Conservation (phyloP, 1,140 invertebrate species). For the Drosophila saltans region DNA sequence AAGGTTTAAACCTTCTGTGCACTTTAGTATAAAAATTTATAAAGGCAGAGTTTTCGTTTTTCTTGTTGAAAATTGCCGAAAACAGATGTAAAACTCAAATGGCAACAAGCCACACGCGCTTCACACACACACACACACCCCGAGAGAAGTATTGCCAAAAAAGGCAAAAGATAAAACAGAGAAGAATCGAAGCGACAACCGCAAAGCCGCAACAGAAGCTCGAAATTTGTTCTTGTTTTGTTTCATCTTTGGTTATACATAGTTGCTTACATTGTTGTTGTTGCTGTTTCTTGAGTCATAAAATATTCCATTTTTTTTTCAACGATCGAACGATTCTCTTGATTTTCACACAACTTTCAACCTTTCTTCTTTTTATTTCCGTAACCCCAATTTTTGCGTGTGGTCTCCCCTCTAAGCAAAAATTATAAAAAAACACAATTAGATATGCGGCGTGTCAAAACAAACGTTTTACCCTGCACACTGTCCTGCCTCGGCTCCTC, state of each 20-base stretch:
- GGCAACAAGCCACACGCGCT: slow-evolving; percentile 79
- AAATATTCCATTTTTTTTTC: slow-evolving; percentile 78
- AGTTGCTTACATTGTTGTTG: slow-evolving; percentile 59
- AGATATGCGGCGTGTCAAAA: slow-evolving; percentile 77
- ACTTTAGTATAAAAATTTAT: slow-evolving; percentile 21
- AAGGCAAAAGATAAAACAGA: slow-evolving; percentile 54
- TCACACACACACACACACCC: slow-evolving; percentile 28
- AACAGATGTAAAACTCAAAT: slow-evolving; percentile 81
- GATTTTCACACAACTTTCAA: slow-evolving; percentile 73
- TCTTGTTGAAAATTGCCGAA: slow-evolving; percentile 69
- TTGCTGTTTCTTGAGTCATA: slow-evolving; percentile 72
- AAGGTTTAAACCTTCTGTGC: slow-evolving; percentile 14
- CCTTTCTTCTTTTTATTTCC: slow-evolving; percentile 9
- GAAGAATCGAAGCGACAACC: slow-evolving; percentile 48
- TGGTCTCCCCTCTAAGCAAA: slow-evolving; percentile 46
- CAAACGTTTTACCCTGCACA: slow-evolving; percentile 50
- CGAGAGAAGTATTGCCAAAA: slow-evolving; percentile 56
- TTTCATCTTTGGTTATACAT: slow-evolving; percentile 58
- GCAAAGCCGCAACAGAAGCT: slow-evolving; percentile 79
- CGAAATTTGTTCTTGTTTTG: slow-evolving; percentile 43
- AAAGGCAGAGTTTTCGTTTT: slow-evolving; percentile 23
- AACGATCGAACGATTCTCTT: slow-evolving; percentile 39
- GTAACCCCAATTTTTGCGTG: slow-evolving; percentile 49
- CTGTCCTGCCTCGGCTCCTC: not conserved
- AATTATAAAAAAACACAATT: slow-evolving; percentile 70